These are phyloP conservation scores for Cheilinus undulatus DNA, from an alignment of 2,113 vertebrate genomes.

Conservation along the genomic window DNA sequence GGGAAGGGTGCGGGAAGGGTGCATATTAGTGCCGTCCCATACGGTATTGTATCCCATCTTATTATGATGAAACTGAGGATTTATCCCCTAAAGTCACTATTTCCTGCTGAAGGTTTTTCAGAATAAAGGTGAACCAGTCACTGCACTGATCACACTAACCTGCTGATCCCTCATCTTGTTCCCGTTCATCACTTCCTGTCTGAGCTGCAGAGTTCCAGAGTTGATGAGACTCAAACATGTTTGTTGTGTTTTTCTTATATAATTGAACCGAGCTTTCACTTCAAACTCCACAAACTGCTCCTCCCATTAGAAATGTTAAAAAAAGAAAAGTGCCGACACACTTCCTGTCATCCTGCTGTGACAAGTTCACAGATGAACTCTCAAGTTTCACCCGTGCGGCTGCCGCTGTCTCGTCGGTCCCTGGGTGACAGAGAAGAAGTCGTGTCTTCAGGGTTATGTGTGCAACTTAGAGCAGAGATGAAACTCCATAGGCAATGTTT, in stretches of 20 bases:
- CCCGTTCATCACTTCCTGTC: too few relatives aligned
- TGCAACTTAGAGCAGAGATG: slow-evolving; percentile 46
- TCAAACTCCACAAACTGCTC: slow-evolving; percentile 1
- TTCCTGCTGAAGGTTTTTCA: too few relatives aligned
- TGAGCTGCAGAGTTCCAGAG: too few relatives aligned
- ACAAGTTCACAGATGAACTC: slow-evolving; percentile 59
- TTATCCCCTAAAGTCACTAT: too few relatives aligned
- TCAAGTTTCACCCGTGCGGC: slow-evolving; percentile 49
- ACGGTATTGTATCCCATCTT: too few relatives aligned
- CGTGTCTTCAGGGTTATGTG: slow-evolving; percentile 57
- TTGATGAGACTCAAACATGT: too few relatives aligned
- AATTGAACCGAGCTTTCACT: not conserved
- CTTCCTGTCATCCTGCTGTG: slow-evolving; percentile 28
- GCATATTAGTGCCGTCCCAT: too few relatives aligned
- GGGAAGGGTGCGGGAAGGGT: too few relatives aligned
- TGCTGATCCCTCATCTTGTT: too few relatives aligned
- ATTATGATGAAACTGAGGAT: too few relatives aligned
- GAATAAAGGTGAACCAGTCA: too few relatives aligned
- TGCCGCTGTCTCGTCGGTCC: slow-evolving; percentile 48
- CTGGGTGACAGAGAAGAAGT: slow-evolving; percentile 58
- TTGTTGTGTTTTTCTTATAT: not conserved
- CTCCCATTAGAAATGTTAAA: not conserved
- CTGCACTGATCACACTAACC: too few relatives aligned
- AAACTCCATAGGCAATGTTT: slow-evolving; percentile 55
- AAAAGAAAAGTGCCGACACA: not conserved